These are phyloP conservation scores for Sminthopsis crassicaudata DNA, from an alignment of 2,113 vertebrate species.

Conservation along the genomic window DNA sequence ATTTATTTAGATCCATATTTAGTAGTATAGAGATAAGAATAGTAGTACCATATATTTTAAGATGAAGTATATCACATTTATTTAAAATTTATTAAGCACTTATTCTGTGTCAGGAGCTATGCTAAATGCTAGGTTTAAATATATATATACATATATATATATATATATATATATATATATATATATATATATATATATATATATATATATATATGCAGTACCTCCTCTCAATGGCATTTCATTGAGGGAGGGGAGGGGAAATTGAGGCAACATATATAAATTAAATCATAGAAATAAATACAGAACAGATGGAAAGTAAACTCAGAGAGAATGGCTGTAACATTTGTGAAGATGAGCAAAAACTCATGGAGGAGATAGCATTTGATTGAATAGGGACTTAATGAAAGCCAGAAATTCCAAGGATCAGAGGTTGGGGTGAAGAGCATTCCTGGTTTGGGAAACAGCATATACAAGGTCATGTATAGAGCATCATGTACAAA, in stretches of 20 bases:
- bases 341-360: background rate
- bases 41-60: background rate
- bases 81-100: background rate
- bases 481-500: background rate
- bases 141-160: no score
- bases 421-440: background rate
- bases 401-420: background rate
- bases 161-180: no score
- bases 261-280: background rate
- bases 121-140: background rate
- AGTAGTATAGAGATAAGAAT: background rate
- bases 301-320: background rate
- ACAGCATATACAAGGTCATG: background rate
- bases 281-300: background rate
- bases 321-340: background rate
- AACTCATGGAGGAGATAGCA: background rate
- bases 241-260: background rate
- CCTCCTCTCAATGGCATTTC: background rate
- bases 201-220: no score
- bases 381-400: background rate
- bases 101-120: background rate
- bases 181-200: no score
- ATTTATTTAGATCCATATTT: background rate
- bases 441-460: background rate
- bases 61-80: background rate